Conservation (phyloP, 2,888 invertebrate species). For the Aphidius colemani region DNA sequence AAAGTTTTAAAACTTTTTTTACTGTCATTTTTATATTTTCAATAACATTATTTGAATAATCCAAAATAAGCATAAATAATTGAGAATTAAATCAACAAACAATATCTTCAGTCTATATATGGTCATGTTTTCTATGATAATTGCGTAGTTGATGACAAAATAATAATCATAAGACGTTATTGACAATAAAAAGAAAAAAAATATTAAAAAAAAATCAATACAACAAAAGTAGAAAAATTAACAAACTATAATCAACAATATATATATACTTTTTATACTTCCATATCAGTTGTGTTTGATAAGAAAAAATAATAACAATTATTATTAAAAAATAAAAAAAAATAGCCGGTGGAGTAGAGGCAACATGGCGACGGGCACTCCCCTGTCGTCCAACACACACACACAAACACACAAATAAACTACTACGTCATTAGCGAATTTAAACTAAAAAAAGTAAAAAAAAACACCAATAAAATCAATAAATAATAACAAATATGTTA, state of each 20-base stretch:
- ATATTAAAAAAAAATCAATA: not conserved
- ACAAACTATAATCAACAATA: not conserved
- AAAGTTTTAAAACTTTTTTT: too few species aligned
- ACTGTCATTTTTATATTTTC: too few species aligned
- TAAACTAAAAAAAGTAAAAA: constrained; percentile 11
- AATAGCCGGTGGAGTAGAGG: constrained; percentile 34
- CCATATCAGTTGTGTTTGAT: too few species aligned
- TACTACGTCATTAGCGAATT: constrained; percentile 30
- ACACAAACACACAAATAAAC: not conserved
- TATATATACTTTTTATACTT: not conserved
- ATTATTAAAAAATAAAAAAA: constrained; percentile 17
- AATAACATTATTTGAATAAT: too few species aligned
- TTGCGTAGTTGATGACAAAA: too few species aligned
- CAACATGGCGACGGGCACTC: constrained; percentile 38
- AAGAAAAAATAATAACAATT: too few species aligned
- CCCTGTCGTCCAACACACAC: constrained; percentile 29
- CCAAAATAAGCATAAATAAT: too few species aligned
- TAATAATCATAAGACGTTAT: too few species aligned
- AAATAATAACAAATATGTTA: not conserved
- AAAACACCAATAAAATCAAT: constrained; percentile 3
- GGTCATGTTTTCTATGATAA: too few species aligned
- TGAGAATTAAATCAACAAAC: too few species aligned
- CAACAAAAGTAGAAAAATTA: not conserved
- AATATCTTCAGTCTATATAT: too few species aligned
- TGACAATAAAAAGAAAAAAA: not conserved